Percentiles rank a stretch among this genome's conserved stretches.
These are phyloP conservation scores for Sebastes taczanowskii DNA, from an alignment of 2,797 vertebrate genomes.

Conservation along the genomic window DNA sequence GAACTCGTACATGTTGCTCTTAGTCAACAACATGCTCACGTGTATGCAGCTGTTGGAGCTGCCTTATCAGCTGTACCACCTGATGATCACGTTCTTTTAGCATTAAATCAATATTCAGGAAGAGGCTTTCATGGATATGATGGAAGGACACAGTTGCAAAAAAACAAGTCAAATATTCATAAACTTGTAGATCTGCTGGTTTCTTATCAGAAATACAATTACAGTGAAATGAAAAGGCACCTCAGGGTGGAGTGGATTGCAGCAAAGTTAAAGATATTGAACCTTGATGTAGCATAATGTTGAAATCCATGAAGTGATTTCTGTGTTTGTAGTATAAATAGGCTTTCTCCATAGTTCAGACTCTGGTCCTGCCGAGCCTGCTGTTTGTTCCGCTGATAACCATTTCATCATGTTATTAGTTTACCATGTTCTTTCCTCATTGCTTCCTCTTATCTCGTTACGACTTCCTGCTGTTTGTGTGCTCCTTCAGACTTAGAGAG, in stretches of 20 bases:
- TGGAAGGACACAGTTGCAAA: neutral
- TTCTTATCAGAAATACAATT: slow-evolving; percentile 1
- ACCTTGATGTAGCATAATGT: neutral
- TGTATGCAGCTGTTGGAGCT: neutral
- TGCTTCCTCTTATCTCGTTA: slow-evolving; percentile 30
- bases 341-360: neutral
- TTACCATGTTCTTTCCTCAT: slow-evolving; percentile 8
- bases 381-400: slow-evolving; percentile 15
- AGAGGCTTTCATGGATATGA: neutral
- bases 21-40: neutral
- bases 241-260: neutral
- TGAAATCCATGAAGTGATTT: neutral
- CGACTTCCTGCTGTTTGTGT: slow-evolving; percentile 35
- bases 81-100: neutral
- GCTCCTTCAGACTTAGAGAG: neutral
- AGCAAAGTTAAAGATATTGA: neutral
- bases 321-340: neutral
- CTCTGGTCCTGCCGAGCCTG: neutral
- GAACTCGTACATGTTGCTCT: neutral
- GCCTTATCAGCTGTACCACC: neutral
- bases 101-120: neutral
- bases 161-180: neutral
- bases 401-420: slow-evolving; percentile 36
- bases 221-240: neutral
- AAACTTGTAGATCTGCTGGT: neutral